These are phyloP conservation scores for Prionace glauca DNA, from an alignment of 2,797 vertebrate species.

Conservation along the genomic window DNA sequence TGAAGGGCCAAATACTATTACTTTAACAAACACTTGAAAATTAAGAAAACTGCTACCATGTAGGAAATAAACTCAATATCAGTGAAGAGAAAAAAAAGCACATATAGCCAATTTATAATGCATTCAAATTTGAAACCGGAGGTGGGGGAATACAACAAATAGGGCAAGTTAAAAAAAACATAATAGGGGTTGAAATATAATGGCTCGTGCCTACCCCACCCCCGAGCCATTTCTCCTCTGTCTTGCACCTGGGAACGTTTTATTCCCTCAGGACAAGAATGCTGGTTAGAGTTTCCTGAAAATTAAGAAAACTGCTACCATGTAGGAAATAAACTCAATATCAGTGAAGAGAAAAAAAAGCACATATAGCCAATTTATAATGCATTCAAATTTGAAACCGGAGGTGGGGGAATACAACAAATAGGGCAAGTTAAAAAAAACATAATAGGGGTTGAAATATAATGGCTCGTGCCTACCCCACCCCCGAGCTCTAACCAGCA, in stretches of 20 bases:
- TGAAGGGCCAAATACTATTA: not conserved
- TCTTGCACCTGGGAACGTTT: not conserved
- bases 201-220: not conserved
- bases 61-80: not conserved
- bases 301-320: not conserved
- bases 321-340: not conserved
- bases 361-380: not conserved
- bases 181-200: not conserved
- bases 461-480: not conserved
- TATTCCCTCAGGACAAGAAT: not conserved
- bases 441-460: not conserved
- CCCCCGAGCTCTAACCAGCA: not conserved
- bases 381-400: not conserved
- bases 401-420: not conserved
- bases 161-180: not conserved
- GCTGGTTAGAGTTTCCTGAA: too few relatives aligned
- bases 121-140: not conserved
- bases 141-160: not conserved
- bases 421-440: not conserved
- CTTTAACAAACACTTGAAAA: not conserved
- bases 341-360: not conserved
- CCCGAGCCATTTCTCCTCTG: not conserved
- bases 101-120: not conserved
- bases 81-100: not conserved
- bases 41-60: not conserved